A percentile compares a stretch with the other conserved stretches of the same genome.
Conservation (phyloP, 2,113 vertebrate species). For the Nansenia antarctica region DNA sequence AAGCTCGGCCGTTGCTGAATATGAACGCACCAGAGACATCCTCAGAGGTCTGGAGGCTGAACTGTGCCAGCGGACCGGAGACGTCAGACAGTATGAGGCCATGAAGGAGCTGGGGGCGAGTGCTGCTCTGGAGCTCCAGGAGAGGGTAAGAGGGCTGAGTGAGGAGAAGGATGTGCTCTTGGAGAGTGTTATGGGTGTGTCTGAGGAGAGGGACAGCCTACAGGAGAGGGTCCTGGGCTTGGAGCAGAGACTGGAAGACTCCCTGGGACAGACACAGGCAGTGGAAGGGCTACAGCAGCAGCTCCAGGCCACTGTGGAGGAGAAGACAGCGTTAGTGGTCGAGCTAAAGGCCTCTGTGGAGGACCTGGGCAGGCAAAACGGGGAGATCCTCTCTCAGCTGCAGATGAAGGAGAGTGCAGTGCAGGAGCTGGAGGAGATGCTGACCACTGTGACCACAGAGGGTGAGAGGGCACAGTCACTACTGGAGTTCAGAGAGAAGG, state of each 20-base stretch:
- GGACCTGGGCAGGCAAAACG: conserved; percentile 74
- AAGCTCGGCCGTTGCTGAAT: conserved; percentile 79
- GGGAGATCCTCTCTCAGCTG: conserved; percentile 64
- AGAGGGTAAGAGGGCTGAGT: conserved; percentile 78
- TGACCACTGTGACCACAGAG: conserved; percentile 67
- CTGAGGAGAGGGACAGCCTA: conserved; percentile 35
- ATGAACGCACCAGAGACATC: conserved; percentile 79
- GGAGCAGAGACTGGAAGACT: conserved; percentile 63
- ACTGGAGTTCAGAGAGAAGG: conserved; percentile 66
- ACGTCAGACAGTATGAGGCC: conserved; percentile 82
- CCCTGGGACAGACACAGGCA: conserved; percentile 58
- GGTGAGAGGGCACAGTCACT: conserved; percentile 61
- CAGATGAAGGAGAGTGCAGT: conserved; percentile 71
- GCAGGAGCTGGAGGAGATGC: conserved; percentile 74
- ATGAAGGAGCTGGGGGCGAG: conserved; percentile 86
- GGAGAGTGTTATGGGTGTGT: conserved; percentile 53
- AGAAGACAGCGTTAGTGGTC: not conserved
- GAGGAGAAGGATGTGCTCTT: conserved; percentile 80
- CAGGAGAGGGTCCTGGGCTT: conserved; percentile 74
- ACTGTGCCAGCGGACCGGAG: conserved; percentile 82
- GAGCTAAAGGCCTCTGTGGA: conserved; percentile 69
- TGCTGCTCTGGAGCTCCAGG: conserved; percentile 81
- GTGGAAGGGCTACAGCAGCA: conserved; percentile 62
- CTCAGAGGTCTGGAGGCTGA: conserved; percentile 84
- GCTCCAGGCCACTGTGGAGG: conserved; percentile 40